A percentile compares a stretch with the other conserved stretches of the same genome.
Evolutionary conservation across 1,140 invertebrate species (phyloP).

Genomic region (Lanistes nyassanus): DNA sequence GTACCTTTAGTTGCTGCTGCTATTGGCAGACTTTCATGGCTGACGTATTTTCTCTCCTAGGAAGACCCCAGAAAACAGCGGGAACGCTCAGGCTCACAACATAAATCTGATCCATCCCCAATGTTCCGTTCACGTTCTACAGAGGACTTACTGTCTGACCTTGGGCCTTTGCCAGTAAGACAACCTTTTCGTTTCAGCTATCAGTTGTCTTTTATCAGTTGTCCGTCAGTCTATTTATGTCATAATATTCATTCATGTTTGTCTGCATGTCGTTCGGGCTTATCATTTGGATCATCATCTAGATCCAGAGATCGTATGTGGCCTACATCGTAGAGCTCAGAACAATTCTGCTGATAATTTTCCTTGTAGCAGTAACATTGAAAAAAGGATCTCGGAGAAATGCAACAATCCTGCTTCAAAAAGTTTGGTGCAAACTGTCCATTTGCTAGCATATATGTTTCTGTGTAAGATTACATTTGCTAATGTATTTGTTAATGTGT

Average conservation of each 20-base stretch:
- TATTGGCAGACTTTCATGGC: not conserved
- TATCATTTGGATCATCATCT: not conserved
- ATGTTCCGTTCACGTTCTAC: slow-evolving; percentile 55
- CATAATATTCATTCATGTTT: not conserved
- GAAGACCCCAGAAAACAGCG: slow-evolving; percentile 54
- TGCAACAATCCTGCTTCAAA: too few species aligned
- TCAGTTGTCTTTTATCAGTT: too few species aligned
- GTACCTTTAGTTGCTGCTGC: not conserved
- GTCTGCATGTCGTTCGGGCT: not conserved
- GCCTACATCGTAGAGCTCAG: too few species aligned
- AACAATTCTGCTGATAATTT: too few species aligned
- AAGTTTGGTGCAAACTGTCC: too few species aligned
- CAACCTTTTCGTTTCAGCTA: not conserved
- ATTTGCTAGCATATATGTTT: too few species aligned
- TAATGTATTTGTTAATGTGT: too few species aligned
- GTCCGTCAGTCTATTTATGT: not conserved
- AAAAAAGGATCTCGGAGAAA: too few species aligned
- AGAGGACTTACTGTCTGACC: slow-evolving; percentile 78
- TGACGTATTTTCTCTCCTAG: slow-evolving; percentile 35
- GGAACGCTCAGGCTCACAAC: slow-evolving; percentile 35
- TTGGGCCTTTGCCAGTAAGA: slow-evolving; percentile 84
- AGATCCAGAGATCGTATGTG: too few species aligned
- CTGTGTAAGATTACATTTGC: too few species aligned
- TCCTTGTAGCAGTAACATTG: too few species aligned
- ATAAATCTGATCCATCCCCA: slow-evolving; percentile 36